Evolutionary conservation across 2,888 invertebrate genomes (phyloP).

Genomic region (Cyclophora punctaria): DNA sequence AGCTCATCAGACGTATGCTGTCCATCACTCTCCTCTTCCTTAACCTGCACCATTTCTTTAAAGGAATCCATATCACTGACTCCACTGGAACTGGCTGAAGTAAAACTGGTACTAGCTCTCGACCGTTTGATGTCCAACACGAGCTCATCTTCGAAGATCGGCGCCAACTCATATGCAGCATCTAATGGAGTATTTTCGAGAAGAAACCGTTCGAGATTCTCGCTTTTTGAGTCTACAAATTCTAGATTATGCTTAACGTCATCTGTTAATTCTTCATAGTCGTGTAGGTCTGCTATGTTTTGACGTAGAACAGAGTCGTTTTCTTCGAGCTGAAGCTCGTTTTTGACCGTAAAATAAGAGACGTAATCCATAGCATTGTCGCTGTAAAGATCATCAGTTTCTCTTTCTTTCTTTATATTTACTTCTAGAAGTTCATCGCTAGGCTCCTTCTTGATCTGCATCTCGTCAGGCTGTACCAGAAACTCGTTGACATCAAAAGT

Average conservation of each 20-base stretch:
- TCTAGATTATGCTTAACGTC: constrained; percentile 59
- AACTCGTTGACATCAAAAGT: constrained; percentile 68
- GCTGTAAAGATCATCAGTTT: constrained; percentile 51
- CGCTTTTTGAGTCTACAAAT: constrained; percentile 55
- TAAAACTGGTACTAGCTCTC: constrained; percentile 68
- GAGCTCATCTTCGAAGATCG: constrained; percentile 60
- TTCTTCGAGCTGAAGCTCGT: constrained; percentile 50
- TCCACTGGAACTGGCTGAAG: constrained; percentile 66
- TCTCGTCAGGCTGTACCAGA: constrained; percentile 44
- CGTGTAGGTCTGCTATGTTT: constrained; percentile 74
- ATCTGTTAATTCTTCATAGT: constrained; percentile 62
- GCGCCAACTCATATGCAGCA: constrained; percentile 51
- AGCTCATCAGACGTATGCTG: constrained; percentile 66
- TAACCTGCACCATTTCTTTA: constrained; percentile 48
- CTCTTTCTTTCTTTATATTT: constrained; percentile 49
- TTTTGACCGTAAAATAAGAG: constrained; percentile 53
- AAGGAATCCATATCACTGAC: constrained; percentile 64
- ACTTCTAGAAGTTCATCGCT: constrained; percentile 34
- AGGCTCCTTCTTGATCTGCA: constrained; percentile 60
- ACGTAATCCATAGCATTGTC: constrained; percentile 67
- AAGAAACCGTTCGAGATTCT: constrained; percentile 57
- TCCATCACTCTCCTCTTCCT: constrained; percentile 55
- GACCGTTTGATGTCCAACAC: constrained; percentile 62
- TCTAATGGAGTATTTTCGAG: constrained; percentile 64
- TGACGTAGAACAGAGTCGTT: constrained; percentile 70